These are phyloP conservation scores for Drosophila tani DNA, from an alignment of 1,140 invertebrate genomes.

Conservation along the genomic window DNA sequence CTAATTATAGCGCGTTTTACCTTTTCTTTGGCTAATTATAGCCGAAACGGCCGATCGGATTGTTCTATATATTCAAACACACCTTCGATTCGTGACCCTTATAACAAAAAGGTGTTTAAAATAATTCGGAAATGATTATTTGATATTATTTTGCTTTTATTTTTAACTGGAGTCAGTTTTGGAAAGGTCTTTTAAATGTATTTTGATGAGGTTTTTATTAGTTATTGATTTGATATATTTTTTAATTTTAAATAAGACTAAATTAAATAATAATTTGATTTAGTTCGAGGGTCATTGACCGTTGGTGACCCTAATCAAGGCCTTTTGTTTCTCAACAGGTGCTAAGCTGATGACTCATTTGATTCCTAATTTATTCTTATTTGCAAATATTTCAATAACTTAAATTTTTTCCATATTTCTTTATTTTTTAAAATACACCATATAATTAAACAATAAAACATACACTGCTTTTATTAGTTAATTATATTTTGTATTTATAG, in stretches of 20 bases:
- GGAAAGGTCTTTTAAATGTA: not conserved
- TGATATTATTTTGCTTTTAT: not conserved
- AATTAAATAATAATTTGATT: not conserved
- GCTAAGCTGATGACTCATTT: slow-evolving; percentile 3
- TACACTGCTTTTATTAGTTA: no score
- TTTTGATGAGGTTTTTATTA: not conserved
- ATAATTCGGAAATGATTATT: not conserved
- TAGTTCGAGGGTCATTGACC: slow-evolving; percentile 13
- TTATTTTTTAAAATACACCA: no score
- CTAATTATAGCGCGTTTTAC: slow-evolving; percentile 68
- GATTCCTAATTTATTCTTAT: not conserved
- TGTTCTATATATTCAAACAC: slow-evolving; percentile 53
- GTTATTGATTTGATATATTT: not conserved
- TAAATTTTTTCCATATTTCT: no score
- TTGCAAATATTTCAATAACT: no score
- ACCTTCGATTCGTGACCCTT: slow-evolving; percentile 29
- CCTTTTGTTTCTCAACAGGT: slow-evolving; percentile 1
- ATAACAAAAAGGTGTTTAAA: not conserved
- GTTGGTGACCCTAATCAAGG: slow-evolving; percentile 1
- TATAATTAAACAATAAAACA: no score
- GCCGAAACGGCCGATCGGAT: slow-evolving; percentile 24
- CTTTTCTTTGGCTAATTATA: slow-evolving; percentile 61
- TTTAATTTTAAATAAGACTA: no score
- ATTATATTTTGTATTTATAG: no score
- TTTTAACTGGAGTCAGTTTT: not conserved